A percentile compares a stretch with the other conserved stretches of the same genome.
Conservation (phyloP, 2,113 vertebrate species). For the Isichthys henryi region DNA sequence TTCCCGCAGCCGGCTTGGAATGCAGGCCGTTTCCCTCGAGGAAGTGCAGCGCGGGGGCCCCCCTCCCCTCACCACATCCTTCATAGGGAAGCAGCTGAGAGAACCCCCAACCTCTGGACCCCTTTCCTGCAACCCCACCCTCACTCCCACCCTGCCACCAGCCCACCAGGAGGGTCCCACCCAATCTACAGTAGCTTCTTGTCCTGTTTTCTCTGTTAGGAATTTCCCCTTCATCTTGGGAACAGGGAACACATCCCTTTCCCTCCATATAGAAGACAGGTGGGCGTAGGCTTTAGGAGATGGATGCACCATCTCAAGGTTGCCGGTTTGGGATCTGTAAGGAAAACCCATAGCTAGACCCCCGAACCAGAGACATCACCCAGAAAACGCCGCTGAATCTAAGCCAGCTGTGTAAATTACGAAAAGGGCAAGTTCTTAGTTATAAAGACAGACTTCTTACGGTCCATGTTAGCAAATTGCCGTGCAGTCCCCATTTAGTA, state of each 20-base stretch:
- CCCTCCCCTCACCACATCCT: background rate
- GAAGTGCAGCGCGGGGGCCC: slow-evolving; percentile 29
- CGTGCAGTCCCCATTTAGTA: background rate
- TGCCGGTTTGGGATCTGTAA: background rate
- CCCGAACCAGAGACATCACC: background rate
- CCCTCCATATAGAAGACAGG: background rate
- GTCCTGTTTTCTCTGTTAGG: slow-evolving; percentile 11
- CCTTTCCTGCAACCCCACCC: slow-evolving; percentile 44
- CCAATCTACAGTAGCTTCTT: slow-evolving; percentile 28
- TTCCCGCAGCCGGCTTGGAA: slow-evolving; percentile 56
- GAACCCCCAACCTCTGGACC: slow-evolving; percentile 39
- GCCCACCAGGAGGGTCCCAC: slow-evolving; percentile 9
- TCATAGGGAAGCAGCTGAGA: slow-evolving; percentile 36
- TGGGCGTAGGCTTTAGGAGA: background rate
- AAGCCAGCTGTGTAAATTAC: background rate
- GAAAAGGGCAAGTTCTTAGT: background rate
- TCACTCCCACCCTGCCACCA: slow-evolving; percentile 22
- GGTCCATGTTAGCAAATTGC: background rate
- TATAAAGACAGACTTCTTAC: background rate
- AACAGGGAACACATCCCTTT: background rate
- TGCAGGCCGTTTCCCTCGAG: slow-evolving; percentile 59
- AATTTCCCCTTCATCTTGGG: slow-evolving; percentile 2
- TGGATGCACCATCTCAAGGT: background rate
- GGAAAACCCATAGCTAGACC: background rate
- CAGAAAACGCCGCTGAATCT: background rate